Base-by-base conservation (phyloP, 1,140 invertebrate genomes). In the Pseudomyrmex cubaensis region DNA sequence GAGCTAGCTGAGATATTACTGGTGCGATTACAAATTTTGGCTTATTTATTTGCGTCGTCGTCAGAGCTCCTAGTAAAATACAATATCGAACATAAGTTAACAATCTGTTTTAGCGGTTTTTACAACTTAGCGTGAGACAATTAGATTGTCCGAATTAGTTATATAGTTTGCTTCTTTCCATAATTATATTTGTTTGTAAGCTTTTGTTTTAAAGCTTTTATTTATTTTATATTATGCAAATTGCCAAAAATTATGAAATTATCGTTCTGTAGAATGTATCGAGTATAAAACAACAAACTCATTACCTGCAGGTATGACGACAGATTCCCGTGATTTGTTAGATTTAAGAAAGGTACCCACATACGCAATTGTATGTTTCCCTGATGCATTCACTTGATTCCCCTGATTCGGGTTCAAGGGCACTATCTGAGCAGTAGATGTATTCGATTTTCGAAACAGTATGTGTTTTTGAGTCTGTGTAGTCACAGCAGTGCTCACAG, bases 1-100 rank as follows among this genome's bases (percentile, higher is more conserved):
- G 93, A 35, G 93, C 90, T 75, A 94, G 83, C 59, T 92, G 90
- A n/a, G 94, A 93, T 78, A 94, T 90, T 66, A 94, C 93, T 59
- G 94, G 93, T 62, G 94, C 92, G 73, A 94, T 93, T 48, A 95
- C 93, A 57, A 95, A 75, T 90, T 95, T 95, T n/a, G 94, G 94
- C 88, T 95, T 95, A n/a, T 78, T 62, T 82, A 93, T 91, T 73
- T 94, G 94, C 48, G 93, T 88, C 35, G 89, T 83, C 61, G 91
- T 90, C 70, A 94, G 62, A 44, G 90, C 74, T 20, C 92, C 92
- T 92, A 57, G 74, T 87, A 59, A 46, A 22, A 63, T 25, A 52
- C 10, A 50, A 48, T 0, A 72, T 35, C 0, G 62, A 56, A 52
- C 52, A 83, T 76, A 83, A 66, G 1, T 59, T 56, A n/a, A 69